Conservation (phyloP, 2,113 vertebrate genomes). For the Trinectes maculatus region DNA sequence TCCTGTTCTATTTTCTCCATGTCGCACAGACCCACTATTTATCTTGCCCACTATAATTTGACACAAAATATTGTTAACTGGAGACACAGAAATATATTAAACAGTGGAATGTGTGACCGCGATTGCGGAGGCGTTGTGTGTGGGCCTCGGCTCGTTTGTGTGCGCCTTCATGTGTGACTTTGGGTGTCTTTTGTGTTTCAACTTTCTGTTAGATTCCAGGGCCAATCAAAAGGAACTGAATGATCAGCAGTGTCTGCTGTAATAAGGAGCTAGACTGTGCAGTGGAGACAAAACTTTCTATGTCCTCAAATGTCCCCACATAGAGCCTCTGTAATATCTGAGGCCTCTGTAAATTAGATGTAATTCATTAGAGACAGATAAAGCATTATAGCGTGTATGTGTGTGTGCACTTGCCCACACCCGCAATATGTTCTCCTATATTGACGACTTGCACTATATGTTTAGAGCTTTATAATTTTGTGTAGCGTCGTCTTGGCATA, state of each 20-base stretch:
- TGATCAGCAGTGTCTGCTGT: slow-evolving; percentile 61
- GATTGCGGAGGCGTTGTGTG: slow-evolving; percentile 56
- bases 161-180: slow-evolving; percentile 12
- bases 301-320: slow-evolving; percentile 59
- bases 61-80: slow-evolving; percentile 81
- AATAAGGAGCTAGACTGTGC: slow-evolving; percentile 62
- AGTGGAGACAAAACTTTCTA: slow-evolving; percentile 57
- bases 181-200: slow-evolving; percentile 42
- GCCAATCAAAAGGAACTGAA: slow-evolving; percentile 44
- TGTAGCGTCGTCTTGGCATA: slow-evolving; percentile 42
- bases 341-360: slow-evolving; percentile 70
- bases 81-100: slow-evolving; percentile 80
- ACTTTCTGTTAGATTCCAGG: slow-evolving; percentile 40
- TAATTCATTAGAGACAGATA: slow-evolving; percentile 60
- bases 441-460: slow-evolving; percentile 24
- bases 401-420: slow-evolving; percentile 2
- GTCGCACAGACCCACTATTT: slow-evolving; percentile 73
- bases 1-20: slow-evolving; percentile 65
- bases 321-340: slow-evolving; percentile 64
- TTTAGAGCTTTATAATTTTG: slow-evolving; percentile 51
- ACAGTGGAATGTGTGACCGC: slow-evolving; percentile 66
- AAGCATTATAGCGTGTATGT: slow-evolving; percentile 56
- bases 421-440: slow-evolving; percentile 22
- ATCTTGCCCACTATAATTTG: slow-evolving; percentile 80
- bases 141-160: slow-evolving; percentile 30